Percentiles rank a stretch among this genome's conserved stretches.
phyloP scores from a whole-genome alignment of 1,140 invertebrate species.

The Cydia strobilella region DNA sequence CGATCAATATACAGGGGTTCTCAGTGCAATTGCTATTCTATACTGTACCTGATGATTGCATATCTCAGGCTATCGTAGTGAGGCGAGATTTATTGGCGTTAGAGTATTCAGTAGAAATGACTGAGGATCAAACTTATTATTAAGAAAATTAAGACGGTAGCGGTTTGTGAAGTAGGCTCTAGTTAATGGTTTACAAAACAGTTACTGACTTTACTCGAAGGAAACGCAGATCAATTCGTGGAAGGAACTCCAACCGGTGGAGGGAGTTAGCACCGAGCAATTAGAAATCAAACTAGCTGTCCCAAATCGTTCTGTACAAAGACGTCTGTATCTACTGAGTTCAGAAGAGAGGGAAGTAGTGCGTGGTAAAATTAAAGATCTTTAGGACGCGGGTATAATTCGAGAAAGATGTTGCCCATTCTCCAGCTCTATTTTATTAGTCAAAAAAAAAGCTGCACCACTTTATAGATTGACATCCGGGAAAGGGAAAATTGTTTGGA shows the following conservation, averaged over 20 bases:
- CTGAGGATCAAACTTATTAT: background rate
- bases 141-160: background rate
- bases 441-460: no score
- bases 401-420: background rate
- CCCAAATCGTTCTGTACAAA: background rate
- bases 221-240: background rate
- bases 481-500: no score
- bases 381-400: background rate
- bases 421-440: background rate
- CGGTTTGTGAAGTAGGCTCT: background rate
- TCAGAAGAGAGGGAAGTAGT: no score
- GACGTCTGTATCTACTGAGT: background rate
- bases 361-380: background rate
- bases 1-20: background rate
- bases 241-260: background rate
- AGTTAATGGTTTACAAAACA: background rate
- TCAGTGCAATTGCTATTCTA: background rate
- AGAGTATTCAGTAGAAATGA: constrained; percentile 1
- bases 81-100: background rate
- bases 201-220: no score
- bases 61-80: background rate
- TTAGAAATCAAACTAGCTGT: background rate
- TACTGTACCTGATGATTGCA: background rate
- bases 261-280: background rate
- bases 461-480: no score